These are phyloP conservation scores for Pseudanteris insignis DNA, from an alignment of 2,888 invertebrate species.

Conservation along the genomic window DNA sequence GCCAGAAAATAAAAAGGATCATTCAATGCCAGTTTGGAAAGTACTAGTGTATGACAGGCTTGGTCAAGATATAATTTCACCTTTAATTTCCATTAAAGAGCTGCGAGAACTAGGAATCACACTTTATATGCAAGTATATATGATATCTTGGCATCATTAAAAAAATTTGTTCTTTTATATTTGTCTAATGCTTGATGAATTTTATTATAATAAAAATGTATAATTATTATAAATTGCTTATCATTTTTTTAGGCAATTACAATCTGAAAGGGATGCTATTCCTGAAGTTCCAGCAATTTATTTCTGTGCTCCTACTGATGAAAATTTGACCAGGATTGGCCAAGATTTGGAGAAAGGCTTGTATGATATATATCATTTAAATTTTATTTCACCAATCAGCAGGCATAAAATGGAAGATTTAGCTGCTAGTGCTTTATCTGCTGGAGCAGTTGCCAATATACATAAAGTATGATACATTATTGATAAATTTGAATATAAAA, in stretches of 20 bases:
- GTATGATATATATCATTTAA: slow-evolving; percentile 95
- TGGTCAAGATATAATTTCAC: slow-evolving; percentile 98
- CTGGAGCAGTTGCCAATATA: slow-evolving; percentile 89
- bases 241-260: slow-evolving; percentile 75
- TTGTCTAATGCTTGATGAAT: too few relatives aligned
- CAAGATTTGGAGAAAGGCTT: slow-evolving; percentile 88
- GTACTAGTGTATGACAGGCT: slow-evolving; percentile 94
- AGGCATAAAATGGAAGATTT: slow-evolving; percentile 94
- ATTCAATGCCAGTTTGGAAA: slow-evolving; percentile 94
- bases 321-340: slow-evolving; percentile 92
- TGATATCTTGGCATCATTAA: too few relatives aligned
- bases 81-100: slow-evolving; percentile 94
- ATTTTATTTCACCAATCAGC: slow-evolving; percentile 95
- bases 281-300: slow-evolving; percentile 99
- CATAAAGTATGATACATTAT: slow-evolving; percentile 75
- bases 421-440: slow-evolving; percentile 89
- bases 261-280: slow-evolving; percentile 89
- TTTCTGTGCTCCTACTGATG: slow-evolving; percentile 95
- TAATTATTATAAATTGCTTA: background rate
- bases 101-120: slow-evolving; percentile 96
- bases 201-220: too few relatives aligned
- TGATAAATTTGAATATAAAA: background rate
- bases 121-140: slow-evolving; percentile 91
- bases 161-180: too few relatives aligned
- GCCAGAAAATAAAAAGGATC: slow-evolving; percentile 78